Percentiles rank a stretch among this genome's conserved stretches.
Evolutionary conservation across 2,888 invertebrate genomes (phyloP).

Genomic region (Trichogramma dendrolimi): DNA sequence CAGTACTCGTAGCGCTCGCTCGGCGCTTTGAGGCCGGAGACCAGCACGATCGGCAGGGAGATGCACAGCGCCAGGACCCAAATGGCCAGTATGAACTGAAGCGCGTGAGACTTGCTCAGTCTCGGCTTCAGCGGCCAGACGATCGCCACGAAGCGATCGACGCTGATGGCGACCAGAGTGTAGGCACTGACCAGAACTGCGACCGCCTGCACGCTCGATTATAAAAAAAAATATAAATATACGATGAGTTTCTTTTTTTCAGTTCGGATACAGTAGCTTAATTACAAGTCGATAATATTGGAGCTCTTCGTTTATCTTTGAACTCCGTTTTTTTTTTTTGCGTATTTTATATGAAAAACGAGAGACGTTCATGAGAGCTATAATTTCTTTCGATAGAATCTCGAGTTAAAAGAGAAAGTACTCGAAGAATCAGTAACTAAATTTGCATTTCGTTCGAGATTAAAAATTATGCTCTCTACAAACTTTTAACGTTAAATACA

Average conservation of each 20-base stretch:
- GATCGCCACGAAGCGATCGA: conserved; percentile 86
- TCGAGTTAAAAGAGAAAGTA: no score
- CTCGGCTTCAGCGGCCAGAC: conserved; percentile 82
- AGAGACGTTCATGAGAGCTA: no score
- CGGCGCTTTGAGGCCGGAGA: conserved; percentile 67
- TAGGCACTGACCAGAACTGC: conserved; percentile 83
- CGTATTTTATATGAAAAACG: no score
- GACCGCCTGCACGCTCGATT: conserved; percentile 54
- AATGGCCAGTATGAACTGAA: conserved; percentile 65
- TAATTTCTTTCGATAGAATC: no score
- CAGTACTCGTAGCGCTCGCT: conserved; percentile 62
- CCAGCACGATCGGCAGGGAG: conserved; percentile 75
- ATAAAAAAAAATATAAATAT: conserved; percentile 19
- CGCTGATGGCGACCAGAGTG: conserved; percentile 84
- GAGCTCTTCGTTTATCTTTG: no score
- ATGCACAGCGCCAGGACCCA: conserved; percentile 76
- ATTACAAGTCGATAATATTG: no score
- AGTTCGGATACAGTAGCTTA: no score
- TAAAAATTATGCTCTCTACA: no score
- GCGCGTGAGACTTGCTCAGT: conserved; percentile 69
- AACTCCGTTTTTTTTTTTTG: no score
- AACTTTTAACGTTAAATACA: no score
- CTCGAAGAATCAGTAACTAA: no score
- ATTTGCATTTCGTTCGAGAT: no score
- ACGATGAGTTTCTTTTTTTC: neutral